These are phyloP conservation scores for Himalopsyche phryganea DNA, from an alignment of 1,140 invertebrate genomes.

Conservation along the genomic window DNA sequence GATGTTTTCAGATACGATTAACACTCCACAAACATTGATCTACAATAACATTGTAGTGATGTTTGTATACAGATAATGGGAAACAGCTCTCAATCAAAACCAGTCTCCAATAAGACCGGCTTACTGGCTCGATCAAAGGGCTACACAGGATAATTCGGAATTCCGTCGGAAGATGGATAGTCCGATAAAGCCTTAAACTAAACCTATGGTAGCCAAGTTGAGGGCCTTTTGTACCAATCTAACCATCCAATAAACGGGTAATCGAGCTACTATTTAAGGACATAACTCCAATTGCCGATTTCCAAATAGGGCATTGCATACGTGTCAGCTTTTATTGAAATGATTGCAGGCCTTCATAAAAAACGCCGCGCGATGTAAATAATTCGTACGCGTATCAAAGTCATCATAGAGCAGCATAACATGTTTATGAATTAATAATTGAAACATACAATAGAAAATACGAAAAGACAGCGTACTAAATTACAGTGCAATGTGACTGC, in stretches of 20 bases:
- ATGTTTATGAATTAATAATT: too few relatives aligned
- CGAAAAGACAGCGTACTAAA: too few relatives aligned
- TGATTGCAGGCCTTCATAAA: not conserved
- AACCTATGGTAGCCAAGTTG: not conserved
- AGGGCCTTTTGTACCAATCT: not conserved
- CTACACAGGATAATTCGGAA: not conserved
- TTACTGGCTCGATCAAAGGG: constrained; percentile 5
- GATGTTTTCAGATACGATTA: too few relatives aligned
- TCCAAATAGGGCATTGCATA: not conserved
- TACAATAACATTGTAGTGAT: too few relatives aligned
- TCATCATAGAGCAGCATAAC: too few relatives aligned
- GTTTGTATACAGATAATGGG: too few relatives aligned
- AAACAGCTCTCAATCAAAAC: too few relatives aligned
- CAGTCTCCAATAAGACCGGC: not conserved
- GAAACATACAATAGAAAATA: too few relatives aligned
- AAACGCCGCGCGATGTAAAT: not conserved
- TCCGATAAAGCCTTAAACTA: not conserved
- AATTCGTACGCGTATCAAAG: not conserved
- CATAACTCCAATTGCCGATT: not conserved
- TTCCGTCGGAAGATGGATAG: constrained; percentile 13
- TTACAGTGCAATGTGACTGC: too few relatives aligned
- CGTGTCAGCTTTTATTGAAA: constrained; percentile 3
- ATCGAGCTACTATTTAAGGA: constrained; percentile 4
- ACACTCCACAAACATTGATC: too few relatives aligned
- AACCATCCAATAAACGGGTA: constrained; percentile 2